Evolutionary conservation across 2,113 vertebrate species (phyloP).

Genomic region (Isurus oxyrinchus): DNA sequence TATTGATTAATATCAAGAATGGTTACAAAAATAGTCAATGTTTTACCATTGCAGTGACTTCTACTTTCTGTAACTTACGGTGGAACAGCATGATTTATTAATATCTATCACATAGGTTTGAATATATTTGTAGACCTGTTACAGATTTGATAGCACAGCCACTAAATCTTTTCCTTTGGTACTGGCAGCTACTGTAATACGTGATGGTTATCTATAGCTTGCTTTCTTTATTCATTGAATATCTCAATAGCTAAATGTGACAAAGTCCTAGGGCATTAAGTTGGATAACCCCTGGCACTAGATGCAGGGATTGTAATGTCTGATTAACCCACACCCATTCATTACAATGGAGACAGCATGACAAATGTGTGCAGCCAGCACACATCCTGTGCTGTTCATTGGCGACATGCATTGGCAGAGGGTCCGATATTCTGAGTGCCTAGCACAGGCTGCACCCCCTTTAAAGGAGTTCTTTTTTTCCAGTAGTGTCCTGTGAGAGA

Average conservation of each 20-base stretch:
- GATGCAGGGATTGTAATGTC: background rate
- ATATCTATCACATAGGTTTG: background rate
- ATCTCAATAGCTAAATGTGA: background rate
- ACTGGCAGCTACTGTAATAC: background rate
- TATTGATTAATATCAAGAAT: background rate
- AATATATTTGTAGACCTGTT: background rate
- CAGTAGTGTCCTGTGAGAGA: background rate
- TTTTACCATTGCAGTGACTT: background rate
- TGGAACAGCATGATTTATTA: background rate
- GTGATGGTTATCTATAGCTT: background rate
- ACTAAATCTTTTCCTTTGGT: background rate
- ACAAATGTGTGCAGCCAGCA: background rate
- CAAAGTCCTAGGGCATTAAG: background rate
- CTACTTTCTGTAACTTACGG: background rate
- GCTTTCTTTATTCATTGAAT: background rate
- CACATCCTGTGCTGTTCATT: background rate
- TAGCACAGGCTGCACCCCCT: background rate
- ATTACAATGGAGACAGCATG: background rate
- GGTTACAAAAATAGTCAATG: background rate
- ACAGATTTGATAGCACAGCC: background rate
- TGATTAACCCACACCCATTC: too few species aligned
- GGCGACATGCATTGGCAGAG: background rate
- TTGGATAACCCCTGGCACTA: background rate
- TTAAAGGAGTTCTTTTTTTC: too few species aligned
- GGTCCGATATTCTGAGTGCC: background rate